These are phyloP conservation scores for Micromys minutus DNA, from an alignment of 2,113 vertebrate species.

Conservation along the genomic window DNA sequence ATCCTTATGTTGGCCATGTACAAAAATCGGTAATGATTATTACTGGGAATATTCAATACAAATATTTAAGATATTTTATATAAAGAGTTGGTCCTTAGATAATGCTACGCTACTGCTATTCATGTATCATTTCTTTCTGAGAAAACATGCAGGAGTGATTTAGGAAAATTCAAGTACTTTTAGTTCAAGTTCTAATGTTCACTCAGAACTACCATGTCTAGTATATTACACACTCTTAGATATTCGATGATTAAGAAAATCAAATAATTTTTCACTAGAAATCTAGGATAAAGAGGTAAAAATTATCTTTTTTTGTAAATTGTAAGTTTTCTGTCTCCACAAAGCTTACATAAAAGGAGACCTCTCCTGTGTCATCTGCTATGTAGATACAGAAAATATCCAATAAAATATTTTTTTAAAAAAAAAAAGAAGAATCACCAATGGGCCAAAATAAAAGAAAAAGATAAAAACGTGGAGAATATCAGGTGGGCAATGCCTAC, in stretches of 20 bases:
- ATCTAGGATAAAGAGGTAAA: not conserved
- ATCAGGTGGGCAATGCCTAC: rapidly evolving
- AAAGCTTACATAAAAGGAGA: not conserved
- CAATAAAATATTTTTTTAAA: too few species aligned
- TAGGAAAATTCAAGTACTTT: not conserved
- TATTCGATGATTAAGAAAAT: not conserved
- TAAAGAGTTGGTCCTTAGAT: not conserved
- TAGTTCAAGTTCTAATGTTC: not conserved
- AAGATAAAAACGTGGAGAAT: not conserved
- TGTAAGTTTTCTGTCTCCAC: too few species aligned
- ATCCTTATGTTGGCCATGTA: not conserved
- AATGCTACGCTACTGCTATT: not conserved
- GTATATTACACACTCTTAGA: not conserved
- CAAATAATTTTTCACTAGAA: not conserved
- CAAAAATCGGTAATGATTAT: not conserved
- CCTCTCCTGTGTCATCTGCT: not conserved
- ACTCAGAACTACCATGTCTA: not conserved
- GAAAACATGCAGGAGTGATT: not conserved
- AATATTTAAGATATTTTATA: not conserved
- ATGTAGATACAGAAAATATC: too few species aligned
- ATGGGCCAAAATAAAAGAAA: too few species aligned
- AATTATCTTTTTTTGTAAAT: not conserved
- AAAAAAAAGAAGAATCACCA: too few species aligned
- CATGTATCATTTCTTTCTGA: not conserved
- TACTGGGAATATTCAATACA: not conserved